A percentile compares a stretch with the other conserved stretches of the same genome.
Conservation (phyloP, 2,113 vertebrate species). For the Semnopithecus entellus region DNA sequence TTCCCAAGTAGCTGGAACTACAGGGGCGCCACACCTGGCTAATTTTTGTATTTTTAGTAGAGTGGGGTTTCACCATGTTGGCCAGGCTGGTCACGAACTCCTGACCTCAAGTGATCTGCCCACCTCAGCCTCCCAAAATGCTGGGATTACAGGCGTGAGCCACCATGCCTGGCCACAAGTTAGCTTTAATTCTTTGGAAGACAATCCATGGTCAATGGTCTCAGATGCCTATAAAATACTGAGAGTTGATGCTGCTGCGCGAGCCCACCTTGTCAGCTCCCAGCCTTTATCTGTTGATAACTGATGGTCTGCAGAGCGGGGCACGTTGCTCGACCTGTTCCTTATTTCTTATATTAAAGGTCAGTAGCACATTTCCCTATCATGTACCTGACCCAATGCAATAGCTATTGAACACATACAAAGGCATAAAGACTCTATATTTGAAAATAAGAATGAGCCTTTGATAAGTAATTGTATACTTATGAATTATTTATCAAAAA, state of each 20-base stretch:
- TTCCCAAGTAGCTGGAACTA: no score
- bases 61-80: no score
- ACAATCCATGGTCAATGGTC: neutral
- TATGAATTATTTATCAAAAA: neutral
- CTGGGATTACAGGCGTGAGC: no score
- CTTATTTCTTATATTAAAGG: neutral
- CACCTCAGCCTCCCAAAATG: no score
- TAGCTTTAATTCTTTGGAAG: neutral
- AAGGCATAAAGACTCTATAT: neutral
- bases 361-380: neutral
- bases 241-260: neutral
- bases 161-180: neutral
- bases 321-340: neutral
- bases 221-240: neutral
- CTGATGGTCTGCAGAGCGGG: neutral
- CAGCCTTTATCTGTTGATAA: neutral
- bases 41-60: no score
- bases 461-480: neutral
- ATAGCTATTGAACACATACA: neutral
- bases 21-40: no score
- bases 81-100: no score
- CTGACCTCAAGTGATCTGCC: no score
- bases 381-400: neutral
- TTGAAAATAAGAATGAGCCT: neutral
- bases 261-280: neutral